These are phyloP conservation scores for Clarias gariepinus DNA, from an alignment of 2,113 vertebrate genomes.

Conservation along the genomic window DNA sequence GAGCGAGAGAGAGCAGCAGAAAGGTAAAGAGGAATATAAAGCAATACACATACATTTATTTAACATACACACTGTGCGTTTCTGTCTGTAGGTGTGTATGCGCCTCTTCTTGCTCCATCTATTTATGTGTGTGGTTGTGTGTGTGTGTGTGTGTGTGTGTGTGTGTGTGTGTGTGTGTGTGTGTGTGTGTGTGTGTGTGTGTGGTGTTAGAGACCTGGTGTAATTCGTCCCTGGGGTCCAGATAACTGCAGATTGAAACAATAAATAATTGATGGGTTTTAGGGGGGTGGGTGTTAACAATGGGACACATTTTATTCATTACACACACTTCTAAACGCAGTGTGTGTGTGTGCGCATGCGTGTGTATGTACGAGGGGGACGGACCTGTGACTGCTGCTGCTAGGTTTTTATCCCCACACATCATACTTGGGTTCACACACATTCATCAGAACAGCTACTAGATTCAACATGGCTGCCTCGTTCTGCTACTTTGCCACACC, in stretches of 20 bases:
- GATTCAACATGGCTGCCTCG: neutral
- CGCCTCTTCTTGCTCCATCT: conserved; percentile 25
- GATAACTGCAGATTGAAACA: conserved; percentile 50
- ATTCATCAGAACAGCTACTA: neutral
- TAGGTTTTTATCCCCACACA: neutral
- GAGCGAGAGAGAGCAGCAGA: neutral
- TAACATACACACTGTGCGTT: too few relatives aligned
- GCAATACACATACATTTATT: too few relatives aligned
- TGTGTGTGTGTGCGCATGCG: neutral
- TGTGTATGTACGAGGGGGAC: neutral
- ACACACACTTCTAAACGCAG: neutral
- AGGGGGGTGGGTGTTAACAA: conserved; percentile 17
- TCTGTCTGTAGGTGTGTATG: neutral
- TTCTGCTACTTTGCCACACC: neutral
- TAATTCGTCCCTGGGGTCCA: conserved; percentile 41
- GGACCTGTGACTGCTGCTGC: neutral
- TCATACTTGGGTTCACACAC: neutral
- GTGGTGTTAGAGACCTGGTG: neutral
- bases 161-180: neutral
- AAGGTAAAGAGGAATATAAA: neutral
- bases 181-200: neutral
- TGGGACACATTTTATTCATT: neutral
- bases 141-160: neutral
- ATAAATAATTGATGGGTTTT: conserved; percentile 51
- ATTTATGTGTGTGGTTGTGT: too few relatives aligned